These are phyloP conservation scores for Solea solea DNA, from an alignment of 2,113 vertebrate species.

Conservation along the genomic window DNA sequence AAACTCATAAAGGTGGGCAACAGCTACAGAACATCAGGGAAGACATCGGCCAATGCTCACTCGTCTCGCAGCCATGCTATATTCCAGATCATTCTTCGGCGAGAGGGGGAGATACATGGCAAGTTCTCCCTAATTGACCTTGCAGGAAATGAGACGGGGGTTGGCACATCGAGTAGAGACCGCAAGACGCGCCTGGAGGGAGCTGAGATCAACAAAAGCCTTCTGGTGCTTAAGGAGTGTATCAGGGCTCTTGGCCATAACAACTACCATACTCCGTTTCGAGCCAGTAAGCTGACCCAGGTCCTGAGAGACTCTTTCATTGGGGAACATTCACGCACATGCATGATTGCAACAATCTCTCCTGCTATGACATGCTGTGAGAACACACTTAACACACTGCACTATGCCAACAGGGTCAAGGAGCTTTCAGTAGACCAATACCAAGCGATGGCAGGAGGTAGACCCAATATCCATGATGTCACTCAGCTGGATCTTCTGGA, in stretches of 20 bases:
- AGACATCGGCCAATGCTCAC: too few species aligned
- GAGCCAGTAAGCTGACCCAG: conserved; percentile 98
- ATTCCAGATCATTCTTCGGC: too few species aligned
- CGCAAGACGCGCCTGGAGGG: too few species aligned
- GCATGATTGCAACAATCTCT: conserved; percentile 99
- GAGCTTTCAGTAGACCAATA: conserved; percentile 91
- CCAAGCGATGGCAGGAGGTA: conserved; percentile 85
- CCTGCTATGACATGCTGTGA: conserved; percentile 98
- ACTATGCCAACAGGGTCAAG: conserved; percentile 99
- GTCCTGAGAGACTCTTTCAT: conserved; percentile 98
- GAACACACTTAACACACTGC: conserved; percentile 97
- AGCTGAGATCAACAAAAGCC: too few species aligned
- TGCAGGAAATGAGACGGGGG: too few species aligned
- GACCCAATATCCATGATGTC: conserved; percentile 85
- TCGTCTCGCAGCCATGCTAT: too few species aligned
- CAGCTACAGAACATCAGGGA: conserved; percentile 84
- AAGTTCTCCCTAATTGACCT: too few species aligned
- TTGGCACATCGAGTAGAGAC: too few species aligned
- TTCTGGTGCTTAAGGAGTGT: conserved; percentile 67
- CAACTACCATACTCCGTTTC: conserved; percentile 96
- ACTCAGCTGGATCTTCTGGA: conserved; percentile 92
- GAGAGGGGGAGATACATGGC: too few species aligned
- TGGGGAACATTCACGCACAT: conserved; percentile 96
- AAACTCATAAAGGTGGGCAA: conserved; percentile 98
- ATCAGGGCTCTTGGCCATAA: conserved; percentile 97